Base-by-base conservation (phyloP, 2,113 vertebrate genomes). In the Mormyrus iriodes region DNA sequence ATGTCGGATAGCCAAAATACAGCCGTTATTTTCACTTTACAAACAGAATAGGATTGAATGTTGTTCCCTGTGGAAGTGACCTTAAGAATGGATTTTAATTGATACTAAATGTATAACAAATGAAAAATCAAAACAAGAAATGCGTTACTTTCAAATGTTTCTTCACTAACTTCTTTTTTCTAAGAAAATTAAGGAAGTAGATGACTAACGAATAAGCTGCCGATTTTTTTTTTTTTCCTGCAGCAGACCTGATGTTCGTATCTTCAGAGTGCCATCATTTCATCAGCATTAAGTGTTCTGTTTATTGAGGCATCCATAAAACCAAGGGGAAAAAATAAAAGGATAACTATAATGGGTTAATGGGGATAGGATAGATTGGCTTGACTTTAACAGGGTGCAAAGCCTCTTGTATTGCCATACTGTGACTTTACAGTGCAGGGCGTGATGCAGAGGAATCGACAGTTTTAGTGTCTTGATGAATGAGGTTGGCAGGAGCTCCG, bases 261-360 rank as follows among this genome's bases (percentile, higher is more conserved):
- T 69, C 48, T 82, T 35, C 76, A 90, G 46, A 61, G 69, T 24
- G 65, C 91, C 44, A 84, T 90, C 88, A 89, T 89, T 91, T 85
- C 84, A 88, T 90, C 88, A 88, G 86, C 76, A 27, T 48, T 65
- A 90, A 88, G 35, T 73, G 79, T 88, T 61, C 88, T 55, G 65
- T 92, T 92, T 91, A 90, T 91, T 65, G 89, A 88, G 84, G 65
- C 88, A 91, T 52, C 83, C 49, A 90, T 92, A 91, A 91, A 91
- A 49, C 42, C 35, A 3, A 35, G 46, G 13, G 85, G 49, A 87
- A 83, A 44, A 88, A 89, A 86, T 19, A 89, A 89, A 91, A 27
- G 55, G 86, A 76, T 31, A 69, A 86, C 89, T 85, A 42, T 89
- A 8, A 65, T 49, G 87, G 49, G 88, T 88, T 61, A 90, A 69